phyloP scores from a whole-genome alignment of 1,140 invertebrate genomes.

The Polypedilum pembai region DNA sequence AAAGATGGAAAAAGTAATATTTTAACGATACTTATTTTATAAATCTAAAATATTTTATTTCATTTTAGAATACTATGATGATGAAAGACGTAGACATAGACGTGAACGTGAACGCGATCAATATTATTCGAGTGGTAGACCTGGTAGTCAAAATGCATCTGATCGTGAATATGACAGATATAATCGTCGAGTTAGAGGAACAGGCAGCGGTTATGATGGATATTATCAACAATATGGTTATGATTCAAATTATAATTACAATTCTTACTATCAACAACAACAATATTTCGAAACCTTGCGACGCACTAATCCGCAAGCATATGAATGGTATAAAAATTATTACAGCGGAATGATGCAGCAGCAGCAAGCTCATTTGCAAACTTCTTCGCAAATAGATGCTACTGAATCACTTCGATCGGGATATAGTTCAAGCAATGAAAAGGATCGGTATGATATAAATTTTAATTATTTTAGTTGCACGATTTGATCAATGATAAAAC shows the following conservation, averaged over 20 bases:
- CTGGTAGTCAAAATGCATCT: not conserved
- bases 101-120: conserved; percentile 35
- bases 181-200: conserved; percentile 29
- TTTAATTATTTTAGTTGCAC: conserved; percentile 28
- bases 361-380: conserved; percentile 23
- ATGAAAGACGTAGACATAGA: conserved; percentile 34
- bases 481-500: not conserved
- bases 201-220: conserved; percentile 33
- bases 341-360: conserved; percentile 33
- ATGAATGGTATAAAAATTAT: conserved; percentile 71
- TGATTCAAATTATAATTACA: conserved; percentile 43
- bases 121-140: not conserved
- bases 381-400: conserved; percentile 38
- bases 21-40: conserved; percentile 31
- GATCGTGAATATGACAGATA: conserved; percentile 28
- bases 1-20: conserved; percentile 31
- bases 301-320: conserved; percentile 64
- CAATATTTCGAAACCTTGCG: conserved; percentile 70
- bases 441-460: conserved; percentile 55
- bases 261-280: conserved; percentile 49
- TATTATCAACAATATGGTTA: conserved; percentile 49
- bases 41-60: conserved; percentile 31
- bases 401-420: conserved; percentile 71
- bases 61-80: conserved; percentile 35
- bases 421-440: conserved; percentile 65